Evolutionary conservation across 2,797 vertebrate species (phyloP), one percentile per base, ranked within the genome.

Genomic region (Gallirallus australis): DNA sequence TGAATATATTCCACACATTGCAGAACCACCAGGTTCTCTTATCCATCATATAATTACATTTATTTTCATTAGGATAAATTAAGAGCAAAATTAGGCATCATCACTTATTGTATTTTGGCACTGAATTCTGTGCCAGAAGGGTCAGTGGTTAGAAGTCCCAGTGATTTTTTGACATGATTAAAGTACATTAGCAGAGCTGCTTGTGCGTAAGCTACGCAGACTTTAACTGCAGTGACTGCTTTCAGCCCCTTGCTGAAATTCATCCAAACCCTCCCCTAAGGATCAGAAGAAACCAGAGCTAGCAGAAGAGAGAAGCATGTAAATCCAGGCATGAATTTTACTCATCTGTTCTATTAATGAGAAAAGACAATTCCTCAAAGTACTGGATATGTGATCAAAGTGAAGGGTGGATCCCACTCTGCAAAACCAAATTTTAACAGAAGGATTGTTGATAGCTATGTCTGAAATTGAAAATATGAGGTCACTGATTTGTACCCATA

Each of bases 381-480:
- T 94, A 50, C 87, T 97, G 81, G 66, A 40, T 93, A 66, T 79
- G 33, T 94, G 89, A 96, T 97, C 79, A 90, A 93, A 94, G 77
- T 50, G 53, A 84, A 82, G 39, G 78, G 91, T 86, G 73, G 75
- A 86, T 89, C 40, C 76, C 40, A 45, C 73, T 88, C 83, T 94
- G 94, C 39, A 94, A 95, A 96, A 96, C 52, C 83, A 94, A 75
- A 96, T 87, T 91, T 84, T 83, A 89, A 89, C 88, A 86, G 83
- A 93, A 96, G 94, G 50, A 86, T 93, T 95, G 96, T 95, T 97
- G 97, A 98, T 97, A 97, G 96, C 86, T 97, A 73, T 95, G 88
- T 94, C 97, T 94, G 95, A 96, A 95, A 91, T 89, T 95, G 95
- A 92, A 96, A 96, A 86, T 91, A 95, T 78, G 86, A 97, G 95